Conservation (phyloP, 2,888 invertebrate genomes). For the Drosophila peninsularis region DNA sequence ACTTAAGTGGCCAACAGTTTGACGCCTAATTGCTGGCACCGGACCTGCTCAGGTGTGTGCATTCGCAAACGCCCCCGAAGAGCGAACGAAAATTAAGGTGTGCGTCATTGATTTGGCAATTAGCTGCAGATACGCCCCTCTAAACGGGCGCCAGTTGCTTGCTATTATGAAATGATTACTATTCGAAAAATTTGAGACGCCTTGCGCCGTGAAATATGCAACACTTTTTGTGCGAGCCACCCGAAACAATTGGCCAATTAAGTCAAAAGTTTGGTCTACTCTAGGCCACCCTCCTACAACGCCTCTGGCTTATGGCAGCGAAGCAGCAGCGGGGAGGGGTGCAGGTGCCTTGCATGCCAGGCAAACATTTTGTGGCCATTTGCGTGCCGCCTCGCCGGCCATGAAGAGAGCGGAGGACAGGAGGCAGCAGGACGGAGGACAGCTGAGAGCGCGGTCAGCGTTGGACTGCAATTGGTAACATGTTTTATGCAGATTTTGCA, state of each 20-base stretch:
- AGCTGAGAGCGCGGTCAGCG: conserved; percentile 1
- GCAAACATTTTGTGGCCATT: conserved; percentile 64
- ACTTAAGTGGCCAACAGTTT: conserved; percentile 52
- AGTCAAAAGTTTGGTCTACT: conserved; percentile 57
- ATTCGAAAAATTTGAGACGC: conserved; percentile 10
- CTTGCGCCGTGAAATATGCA: conserved; percentile 54
- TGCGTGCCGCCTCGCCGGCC: conserved; percentile 60
- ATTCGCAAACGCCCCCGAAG: conserved; percentile 8
- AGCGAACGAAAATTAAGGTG: conserved; percentile 7
- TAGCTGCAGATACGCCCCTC: conserved; percentile 39
- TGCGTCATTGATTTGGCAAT: conserved; percentile 46
- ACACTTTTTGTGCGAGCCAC: conserved; percentile 52
- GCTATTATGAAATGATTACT: conserved; percentile 18
- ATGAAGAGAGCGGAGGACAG: background rate
- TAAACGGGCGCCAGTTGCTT: conserved; percentile 31
- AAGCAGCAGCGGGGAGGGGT: background rate
- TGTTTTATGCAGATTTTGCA: conserved; percentile 70
- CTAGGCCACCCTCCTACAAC: background rate
- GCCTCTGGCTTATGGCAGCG: background rate
- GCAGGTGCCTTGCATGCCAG: conserved; percentile 60
- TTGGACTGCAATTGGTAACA: conserved; percentile 52
- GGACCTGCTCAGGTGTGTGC: conserved; percentile 5
- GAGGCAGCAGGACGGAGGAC: background rate
- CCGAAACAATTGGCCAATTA: conserved; percentile 71
- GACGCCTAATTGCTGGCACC: conserved; percentile 29